Conservation (phyloP, 2,113 vertebrate genomes). For the Platichthys stellatus region DNA sequence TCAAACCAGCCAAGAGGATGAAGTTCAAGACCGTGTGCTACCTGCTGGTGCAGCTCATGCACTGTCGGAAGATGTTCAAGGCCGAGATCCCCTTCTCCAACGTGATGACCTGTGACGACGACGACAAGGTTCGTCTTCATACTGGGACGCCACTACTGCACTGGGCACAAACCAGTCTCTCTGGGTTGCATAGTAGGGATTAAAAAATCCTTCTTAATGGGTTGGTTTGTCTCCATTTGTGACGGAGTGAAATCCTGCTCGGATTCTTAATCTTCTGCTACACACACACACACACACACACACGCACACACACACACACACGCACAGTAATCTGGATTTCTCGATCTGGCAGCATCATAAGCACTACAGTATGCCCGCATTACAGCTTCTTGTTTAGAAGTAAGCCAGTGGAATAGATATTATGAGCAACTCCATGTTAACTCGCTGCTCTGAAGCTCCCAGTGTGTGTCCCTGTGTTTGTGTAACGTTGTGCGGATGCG, state of each 20-base stretch:
- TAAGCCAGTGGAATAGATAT: constrained; percentile 35
- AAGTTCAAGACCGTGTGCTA: constrained; percentile 99
- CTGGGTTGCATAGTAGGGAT: not conserved
- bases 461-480: not conserved
- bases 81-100: constrained; percentile 88
- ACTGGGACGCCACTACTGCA: not conserved
- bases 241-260: constrained; percentile 52
- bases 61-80: constrained; percentile 99
- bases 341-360: constrained; percentile 38
- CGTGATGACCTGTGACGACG: constrained; percentile 94
- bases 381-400: constrained; percentile 25
- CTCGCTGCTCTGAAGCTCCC: not conserved
- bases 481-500: not conserved
- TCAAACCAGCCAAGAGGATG: constrained; percentile 98
- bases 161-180: not conserved
- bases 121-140: constrained; percentile 89
- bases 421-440: not conserved
- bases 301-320: constrained; percentile 31
- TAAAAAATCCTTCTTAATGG: constrained; percentile 46
- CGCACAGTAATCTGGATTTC: constrained; percentile 58
- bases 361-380: constrained; percentile 16
- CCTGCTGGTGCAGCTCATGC: constrained; percentile 97
- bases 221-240: constrained; percentile 46
- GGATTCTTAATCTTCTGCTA: constrained; percentile 53
- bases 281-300: constrained; percentile 20